A percentile compares a stretch with the other conserved stretches of the same genome.
Evolutionary conservation across 1,140 invertebrate genomes (phyloP).

Genomic region (Drepana arcuata): DNA sequence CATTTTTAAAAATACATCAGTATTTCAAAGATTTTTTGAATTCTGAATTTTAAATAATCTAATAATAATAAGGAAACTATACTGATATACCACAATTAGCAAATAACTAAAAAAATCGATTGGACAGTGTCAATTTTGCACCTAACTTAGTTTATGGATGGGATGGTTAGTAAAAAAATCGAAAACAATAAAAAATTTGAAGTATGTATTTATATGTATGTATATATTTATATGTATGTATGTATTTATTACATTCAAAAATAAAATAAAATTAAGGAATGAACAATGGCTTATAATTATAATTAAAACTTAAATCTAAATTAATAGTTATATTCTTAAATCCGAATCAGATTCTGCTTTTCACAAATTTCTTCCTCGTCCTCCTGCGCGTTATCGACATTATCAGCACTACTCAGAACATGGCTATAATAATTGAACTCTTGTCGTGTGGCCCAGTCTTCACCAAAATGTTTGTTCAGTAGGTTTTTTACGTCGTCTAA

Average conservation of each 20-base stretch:
- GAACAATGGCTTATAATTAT: constrained; percentile 1
- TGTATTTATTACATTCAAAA: background rate
- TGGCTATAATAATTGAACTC: constrained; percentile 6
- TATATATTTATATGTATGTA: no score
- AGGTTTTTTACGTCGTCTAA: constrained; percentile 5
- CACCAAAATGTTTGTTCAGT: constrained; percentile 7
- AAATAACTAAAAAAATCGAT: constrained; percentile 1
- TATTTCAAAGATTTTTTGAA: background rate
- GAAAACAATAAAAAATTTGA: no score
- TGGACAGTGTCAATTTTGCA: constrained; percentile 8
- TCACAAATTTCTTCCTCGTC: constrained; percentile 8
- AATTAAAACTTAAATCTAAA: background rate
- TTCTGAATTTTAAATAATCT: background rate
- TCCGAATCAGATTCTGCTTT: constrained; percentile 7
- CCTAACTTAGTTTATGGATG: no score
- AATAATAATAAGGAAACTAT: background rate
- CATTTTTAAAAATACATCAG: no score
- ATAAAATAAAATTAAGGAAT: constrained; percentile 2
- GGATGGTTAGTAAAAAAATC: no score
- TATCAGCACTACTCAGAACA: constrained; percentile 2
- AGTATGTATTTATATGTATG: no score
- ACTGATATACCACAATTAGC: background rate
- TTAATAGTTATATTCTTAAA: constrained; percentile 6
- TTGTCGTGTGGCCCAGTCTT: constrained; percentile 2
- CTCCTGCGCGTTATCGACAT: constrained; percentile 1